These are phyloP conservation scores for Hypsopygia costalis DNA, from an alignment of 2,888 invertebrate species.

Conservation along the genomic window DNA sequence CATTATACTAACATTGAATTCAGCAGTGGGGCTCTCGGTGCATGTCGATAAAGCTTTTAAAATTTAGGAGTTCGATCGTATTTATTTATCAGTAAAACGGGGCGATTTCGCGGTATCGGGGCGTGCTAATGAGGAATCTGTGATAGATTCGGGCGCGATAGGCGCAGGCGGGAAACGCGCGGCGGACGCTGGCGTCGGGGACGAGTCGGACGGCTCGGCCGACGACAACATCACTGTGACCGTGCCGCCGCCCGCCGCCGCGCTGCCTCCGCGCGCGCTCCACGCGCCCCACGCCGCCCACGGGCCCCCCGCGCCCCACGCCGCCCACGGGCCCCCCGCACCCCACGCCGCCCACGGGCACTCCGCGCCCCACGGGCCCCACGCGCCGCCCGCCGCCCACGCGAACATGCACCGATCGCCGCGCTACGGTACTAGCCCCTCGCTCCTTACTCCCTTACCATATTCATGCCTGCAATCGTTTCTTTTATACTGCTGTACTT, in stretches of 20 bases:
- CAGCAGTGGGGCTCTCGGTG: slow-evolving; percentile 27
- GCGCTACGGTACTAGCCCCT: slow-evolving; percentile 46
- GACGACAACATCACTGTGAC: slow-evolving; percentile 81
- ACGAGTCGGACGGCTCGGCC: slow-evolving; percentile 78
- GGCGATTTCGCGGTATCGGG: background rate
- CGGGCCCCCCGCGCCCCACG: slow-evolving; percentile 15
- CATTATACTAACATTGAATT: slow-evolving; percentile 8
- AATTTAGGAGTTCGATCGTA: background rate
- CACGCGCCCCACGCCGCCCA: slow-evolving; percentile 27
- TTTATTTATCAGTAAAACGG: background rate
- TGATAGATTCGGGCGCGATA: slow-evolving; percentile 25
- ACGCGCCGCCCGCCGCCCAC: slow-evolving; percentile 18
- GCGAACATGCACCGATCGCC: slow-evolving; percentile 35
- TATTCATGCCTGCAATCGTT: background rate
- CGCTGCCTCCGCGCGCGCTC: slow-evolving; percentile 22
- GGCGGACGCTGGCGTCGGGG: slow-evolving; percentile 32
- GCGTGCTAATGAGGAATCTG: slow-evolving; percentile 6
- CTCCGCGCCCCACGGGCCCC: slow-evolving; percentile 16
- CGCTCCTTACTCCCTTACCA: background rate
- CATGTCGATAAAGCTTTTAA: slow-evolving; percentile 19
- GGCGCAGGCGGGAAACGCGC: slow-evolving; percentile 23
- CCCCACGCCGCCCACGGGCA: slow-evolving; percentile 11
- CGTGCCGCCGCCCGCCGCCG: slow-evolving; percentile 60
- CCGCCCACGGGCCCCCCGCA: slow-evolving; percentile 9
- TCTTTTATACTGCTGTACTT: background rate